Evolutionary conservation across 2,797 vertebrate species (phyloP).

Genomic region (Hydrolagus colliei): DNA sequence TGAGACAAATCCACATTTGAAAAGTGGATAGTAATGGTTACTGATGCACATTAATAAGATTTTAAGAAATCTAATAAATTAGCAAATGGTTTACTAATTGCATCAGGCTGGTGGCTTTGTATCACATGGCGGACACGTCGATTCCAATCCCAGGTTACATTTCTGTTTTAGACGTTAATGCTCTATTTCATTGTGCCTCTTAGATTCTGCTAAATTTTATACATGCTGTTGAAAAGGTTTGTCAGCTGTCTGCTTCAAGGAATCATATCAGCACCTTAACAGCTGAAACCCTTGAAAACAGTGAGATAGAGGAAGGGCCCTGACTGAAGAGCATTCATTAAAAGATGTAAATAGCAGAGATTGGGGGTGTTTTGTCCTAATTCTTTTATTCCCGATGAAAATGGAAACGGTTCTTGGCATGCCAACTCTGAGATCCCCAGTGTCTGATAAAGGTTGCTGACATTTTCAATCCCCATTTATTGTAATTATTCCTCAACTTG

Average conservation of each 20-base stretch:
- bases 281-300: slow-evolving; percentile 56
- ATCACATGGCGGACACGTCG: neutral
- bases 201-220: neutral
- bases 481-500: slow-evolving; percentile 60
- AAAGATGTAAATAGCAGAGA: slow-evolving; percentile 57
- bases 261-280: slow-evolving; percentile 47
- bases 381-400: slow-evolving; percentile 55
- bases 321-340: slow-evolving; percentile 59
- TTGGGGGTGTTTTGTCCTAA: slow-evolving; percentile 54
- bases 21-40: neutral
- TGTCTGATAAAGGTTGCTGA: slow-evolving; percentile 55
- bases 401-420: slow-evolving; percentile 57
- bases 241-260: neutral
- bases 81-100: neutral
- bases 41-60: neutral
- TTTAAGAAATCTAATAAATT: neutral
- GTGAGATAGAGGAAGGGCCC: slow-evolving; percentile 50
- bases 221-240: neutral
- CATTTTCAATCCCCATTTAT: slow-evolving; percentile 61
- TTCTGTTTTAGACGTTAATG: neutral
- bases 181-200: neutral
- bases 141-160: neutral
- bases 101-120: neutral
- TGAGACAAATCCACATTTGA: too few relatives aligned
- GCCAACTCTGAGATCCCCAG: slow-evolving; percentile 52